Percentiles rank a stretch among this genome's conserved stretches.
Conservation (phyloP, 1,140 invertebrate species). For the Drosophila obscura region DNA sequence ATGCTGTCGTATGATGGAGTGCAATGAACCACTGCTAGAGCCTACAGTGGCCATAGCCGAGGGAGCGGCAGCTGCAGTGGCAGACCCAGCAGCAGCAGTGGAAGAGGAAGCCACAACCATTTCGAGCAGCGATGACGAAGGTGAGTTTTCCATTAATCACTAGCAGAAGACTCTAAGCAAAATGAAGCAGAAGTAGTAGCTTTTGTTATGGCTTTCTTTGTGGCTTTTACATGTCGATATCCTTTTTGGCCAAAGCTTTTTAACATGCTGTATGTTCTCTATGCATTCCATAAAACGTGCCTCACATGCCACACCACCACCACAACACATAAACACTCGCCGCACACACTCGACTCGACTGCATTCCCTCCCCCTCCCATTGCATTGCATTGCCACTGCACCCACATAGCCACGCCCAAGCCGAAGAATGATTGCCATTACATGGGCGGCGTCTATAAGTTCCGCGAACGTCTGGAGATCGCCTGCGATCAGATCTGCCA, state of each 20-base stretch:
- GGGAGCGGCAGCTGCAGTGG: conserved; percentile 2
- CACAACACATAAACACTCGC: conserved; percentile 10
- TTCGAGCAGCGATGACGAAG: conserved; percentile 40
- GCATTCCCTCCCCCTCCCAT: conserved; percentile 6
- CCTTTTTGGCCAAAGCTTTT: conserved; percentile 27
- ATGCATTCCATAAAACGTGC: conserved; percentile 52
- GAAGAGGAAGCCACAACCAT: conserved; percentile 14
- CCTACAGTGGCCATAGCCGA: conserved; percentile 51
- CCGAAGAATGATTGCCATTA: conserved; percentile 88
- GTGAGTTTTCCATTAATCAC: conserved; percentile 39
- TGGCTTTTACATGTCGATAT: conserved; percentile 42
- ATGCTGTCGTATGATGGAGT: conserved; percentile 90
- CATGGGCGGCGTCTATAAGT: conserved; percentile 89
- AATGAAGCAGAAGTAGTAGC: conserved; percentile 34
- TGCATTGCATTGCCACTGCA: conserved; percentile 16
- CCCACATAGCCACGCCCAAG: conserved; percentile 54
- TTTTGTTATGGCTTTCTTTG: conserved; percentile 15
- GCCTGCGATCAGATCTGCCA: conserved; percentile 91
- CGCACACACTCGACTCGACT: conserved; percentile 36
- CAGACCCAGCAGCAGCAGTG: not conserved
- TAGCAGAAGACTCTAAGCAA: not conserved
- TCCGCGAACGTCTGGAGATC: conserved; percentile 90
- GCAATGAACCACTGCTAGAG: conserved; percentile 76
- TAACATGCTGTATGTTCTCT: conserved; percentile 53
- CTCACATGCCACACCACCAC: conserved; percentile 44